Base-by-base conservation (phyloP, 2,888 invertebrate species). In the Nowickia ferox region DNA sequence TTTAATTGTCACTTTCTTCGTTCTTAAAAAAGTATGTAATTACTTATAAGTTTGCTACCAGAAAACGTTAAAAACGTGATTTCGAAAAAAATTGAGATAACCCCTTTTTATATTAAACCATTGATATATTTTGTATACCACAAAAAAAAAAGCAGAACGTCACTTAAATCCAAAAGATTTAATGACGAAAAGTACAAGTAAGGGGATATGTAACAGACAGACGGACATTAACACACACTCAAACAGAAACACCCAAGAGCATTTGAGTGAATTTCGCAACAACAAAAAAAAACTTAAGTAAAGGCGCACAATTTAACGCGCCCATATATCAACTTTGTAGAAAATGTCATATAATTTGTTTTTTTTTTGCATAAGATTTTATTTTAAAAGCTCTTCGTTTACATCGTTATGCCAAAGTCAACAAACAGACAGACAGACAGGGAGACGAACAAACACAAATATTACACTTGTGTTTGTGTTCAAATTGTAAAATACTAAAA, bases 171-270 rank as follows among this genome's bases (percentile, higher is more conserved):
- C 48, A 30, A 76, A 77, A 66, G 69, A 82, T 71, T 81, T 65
- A 78, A 75, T 57, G 59, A 42, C 22, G n/a, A 63, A 68, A 76
- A 17, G 53, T 30, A 48, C 71, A 65, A 69, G 30, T 30, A 30
- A 30, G 69, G 82, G 84, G 84, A 85, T 85, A 85, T 82, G 69
- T 46, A 75, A 71, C 63, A 78, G 78, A 82, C 85, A 78, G 55
- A 84, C 71, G 19, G 57, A 75, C 44, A 44, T 9, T 22, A n/a
- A 48, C 13, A 48, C 22, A 53, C 38, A 66, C 38, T 38, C 4
- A 44, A 9, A 13, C 38, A 13, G 4, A 59, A 6, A 48, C 48
- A 48, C n/a, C 6, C 8, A 22, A 40, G 19, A 40, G 40, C 0
- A 13, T 19, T 44, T 19, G 0, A 30, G 13, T 51, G 38, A 53